Conservation (phyloP, 2,888 invertebrate genomes). For the Galerucella pusilla region DNA sequence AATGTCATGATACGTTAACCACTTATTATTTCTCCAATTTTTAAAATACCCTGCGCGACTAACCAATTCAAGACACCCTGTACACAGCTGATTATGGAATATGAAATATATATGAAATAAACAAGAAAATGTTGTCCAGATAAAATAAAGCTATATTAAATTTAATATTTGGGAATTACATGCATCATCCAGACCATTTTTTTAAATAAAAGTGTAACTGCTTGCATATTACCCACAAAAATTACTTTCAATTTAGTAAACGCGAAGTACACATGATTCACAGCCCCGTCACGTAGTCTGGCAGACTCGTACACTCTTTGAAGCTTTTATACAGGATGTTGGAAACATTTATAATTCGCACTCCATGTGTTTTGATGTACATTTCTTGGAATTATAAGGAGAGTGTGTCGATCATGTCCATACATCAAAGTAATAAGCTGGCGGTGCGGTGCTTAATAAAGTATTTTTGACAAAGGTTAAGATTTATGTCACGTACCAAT, state of each 20-base stretch:
- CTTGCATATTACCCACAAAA: background rate
- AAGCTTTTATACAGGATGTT: conserved; percentile 22
- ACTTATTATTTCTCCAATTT: too few relatives aligned
- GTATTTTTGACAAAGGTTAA: background rate
- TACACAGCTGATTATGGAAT: too few relatives aligned
- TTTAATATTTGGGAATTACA: too few relatives aligned
- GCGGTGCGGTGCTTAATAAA: background rate
- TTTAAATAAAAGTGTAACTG: background rate
- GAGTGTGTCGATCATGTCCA: conserved; percentile 1
- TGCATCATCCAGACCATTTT: too few relatives aligned
- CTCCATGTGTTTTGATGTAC: conserved; percentile 14
- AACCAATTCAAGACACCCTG: too few relatives aligned
- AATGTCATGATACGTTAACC: too few relatives aligned
- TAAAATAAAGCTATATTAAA: too few relatives aligned
- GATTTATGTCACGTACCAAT: background rate
- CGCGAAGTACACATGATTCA: conserved; percentile 10
- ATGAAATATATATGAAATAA: too few relatives aligned
- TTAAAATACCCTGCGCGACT: too few relatives aligned
- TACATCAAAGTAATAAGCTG: background rate
- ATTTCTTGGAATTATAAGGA: conserved; percentile 17
- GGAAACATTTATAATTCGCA: conserved; percentile 17
- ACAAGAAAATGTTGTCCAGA: too few relatives aligned
- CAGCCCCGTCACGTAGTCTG: background rate
- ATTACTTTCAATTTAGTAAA: background rate
- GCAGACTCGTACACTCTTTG: background rate